Evolutionary conservation across 1,140 invertebrate genomes (phyloP).

Genomic region (Drosophila repletoides): DNA sequence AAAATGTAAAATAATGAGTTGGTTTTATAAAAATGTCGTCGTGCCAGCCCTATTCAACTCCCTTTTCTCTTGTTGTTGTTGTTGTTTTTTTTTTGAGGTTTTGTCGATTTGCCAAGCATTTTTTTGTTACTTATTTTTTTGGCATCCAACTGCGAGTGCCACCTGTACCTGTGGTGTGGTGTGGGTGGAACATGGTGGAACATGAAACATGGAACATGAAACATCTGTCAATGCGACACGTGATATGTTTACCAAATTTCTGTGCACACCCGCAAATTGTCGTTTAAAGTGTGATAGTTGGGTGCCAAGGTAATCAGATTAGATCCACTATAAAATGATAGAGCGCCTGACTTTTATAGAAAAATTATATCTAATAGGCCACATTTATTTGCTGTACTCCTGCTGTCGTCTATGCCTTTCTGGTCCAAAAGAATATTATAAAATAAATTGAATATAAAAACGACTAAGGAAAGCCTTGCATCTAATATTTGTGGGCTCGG

Average conservation of each 20-base stretch:
- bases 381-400: background rate
- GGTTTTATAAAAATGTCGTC: constrained; percentile 44
- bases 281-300: constrained; percentile 44
- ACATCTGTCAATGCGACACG: constrained; percentile 46
- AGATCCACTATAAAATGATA: constrained; percentile 40
- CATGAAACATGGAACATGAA: constrained; percentile 11
- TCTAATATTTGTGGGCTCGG: no score
- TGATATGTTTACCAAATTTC: constrained; percentile 46
- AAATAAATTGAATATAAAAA: no score
- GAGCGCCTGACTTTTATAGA: constrained; percentile 9
- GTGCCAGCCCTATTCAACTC: background rate
- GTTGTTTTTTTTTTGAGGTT: constrained; percentile 15
- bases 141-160: constrained; percentile 14
- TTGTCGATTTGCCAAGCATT: constrained; percentile 37
- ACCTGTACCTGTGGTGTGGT: constrained; percentile 27
- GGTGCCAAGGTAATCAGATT: constrained; percentile 45
- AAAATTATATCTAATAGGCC: constrained; percentile 1
- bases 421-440: no score
- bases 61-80: constrained; percentile 4
- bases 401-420: no score
- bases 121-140: background rate
- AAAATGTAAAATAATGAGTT: constrained; percentile 78
- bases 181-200: background rate
- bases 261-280: constrained; percentile 20
- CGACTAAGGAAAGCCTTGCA: no score